These are phyloP conservation scores for Microplitis demolitor DNA, from an alignment of 1,140 invertebrate genomes.

Conservation along the genomic window DNA sequence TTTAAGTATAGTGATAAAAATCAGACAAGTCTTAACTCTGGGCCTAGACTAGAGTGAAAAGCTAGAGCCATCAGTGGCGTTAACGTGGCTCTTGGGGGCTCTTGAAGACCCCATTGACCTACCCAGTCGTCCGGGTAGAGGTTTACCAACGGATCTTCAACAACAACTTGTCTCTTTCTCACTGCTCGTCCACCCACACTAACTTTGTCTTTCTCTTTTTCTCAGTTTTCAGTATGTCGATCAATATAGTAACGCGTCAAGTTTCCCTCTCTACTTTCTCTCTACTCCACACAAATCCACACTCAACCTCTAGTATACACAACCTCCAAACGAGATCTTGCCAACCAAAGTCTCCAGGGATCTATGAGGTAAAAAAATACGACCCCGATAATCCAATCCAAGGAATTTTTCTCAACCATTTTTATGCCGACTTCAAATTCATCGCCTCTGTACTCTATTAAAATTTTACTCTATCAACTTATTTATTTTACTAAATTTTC, in stretches of 20 bases:
- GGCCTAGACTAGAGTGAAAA: background rate
- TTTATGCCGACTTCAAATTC: no score
- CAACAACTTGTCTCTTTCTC: background rate
- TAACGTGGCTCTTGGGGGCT: constrained; percentile 11
- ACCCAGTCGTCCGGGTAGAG: background rate
- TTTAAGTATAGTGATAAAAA: background rate
- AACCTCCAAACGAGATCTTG: no score
- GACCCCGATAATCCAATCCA: no score
- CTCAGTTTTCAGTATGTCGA: background rate
- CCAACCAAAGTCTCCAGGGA: no score
- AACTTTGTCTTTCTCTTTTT: constrained; percentile 2
- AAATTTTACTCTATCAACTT: no score
- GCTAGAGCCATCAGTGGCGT: background rate
- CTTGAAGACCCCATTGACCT: constrained; percentile 20
- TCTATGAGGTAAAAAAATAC: no score
- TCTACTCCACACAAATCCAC: no score
- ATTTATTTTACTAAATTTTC: no score
- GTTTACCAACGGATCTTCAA: constrained; percentile 25
- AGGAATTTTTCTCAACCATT: no score
- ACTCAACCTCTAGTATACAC: no score
- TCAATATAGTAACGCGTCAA: background rate
- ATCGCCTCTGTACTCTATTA: no score
- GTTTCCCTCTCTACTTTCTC: no score
- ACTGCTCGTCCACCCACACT: background rate
- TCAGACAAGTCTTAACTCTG: background rate